phyloP scores from a whole-genome alignment of 2,888 invertebrate species.

The Melanargia galathea region DNA sequence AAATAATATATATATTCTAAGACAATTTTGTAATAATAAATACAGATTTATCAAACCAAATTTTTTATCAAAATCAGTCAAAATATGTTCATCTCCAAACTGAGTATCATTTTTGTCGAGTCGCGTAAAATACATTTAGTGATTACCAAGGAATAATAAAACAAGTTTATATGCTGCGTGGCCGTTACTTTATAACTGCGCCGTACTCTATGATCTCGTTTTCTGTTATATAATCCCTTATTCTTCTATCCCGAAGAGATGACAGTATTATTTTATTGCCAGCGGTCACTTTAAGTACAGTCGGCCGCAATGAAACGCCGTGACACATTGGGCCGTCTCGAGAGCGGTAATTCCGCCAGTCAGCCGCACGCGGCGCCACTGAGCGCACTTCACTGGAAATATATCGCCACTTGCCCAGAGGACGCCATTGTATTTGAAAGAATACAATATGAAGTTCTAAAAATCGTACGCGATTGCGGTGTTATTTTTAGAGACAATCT shows the following conservation, averaged over 20 bases:
- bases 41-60: too few relatives aligned
- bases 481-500: too few relatives aligned
- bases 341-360: conserved; percentile 71
- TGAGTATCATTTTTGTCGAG: too few relatives aligned
- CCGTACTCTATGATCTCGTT: background rate
- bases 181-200: background rate
- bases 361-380: conserved; percentile 64
- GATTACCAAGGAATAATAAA: too few relatives aligned
- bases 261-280: conserved; percentile 15
- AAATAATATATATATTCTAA: too few relatives aligned
- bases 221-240: background rate
- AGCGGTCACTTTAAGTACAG: conserved; percentile 21
- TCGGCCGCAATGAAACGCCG: conserved; percentile 16
- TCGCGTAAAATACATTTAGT: too few relatives aligned
- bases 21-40: too few relatives aligned
- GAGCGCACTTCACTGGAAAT: conserved; percentile 29
- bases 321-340: conserved; percentile 51
- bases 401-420: conserved; percentile 46
- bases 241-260: conserved; percentile 3
- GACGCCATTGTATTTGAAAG: conserved; percentile 18
- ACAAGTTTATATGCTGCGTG: too few relatives aligned
- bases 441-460: conserved; percentile 7
- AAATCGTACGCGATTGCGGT: background rate
- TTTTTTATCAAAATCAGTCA: too few relatives aligned
- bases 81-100: too few relatives aligned